These are phyloP conservation scores for Petrophora chlorosata DNA, from an alignment of 2,888 invertebrate genomes.

Conservation along the genomic window DNA sequence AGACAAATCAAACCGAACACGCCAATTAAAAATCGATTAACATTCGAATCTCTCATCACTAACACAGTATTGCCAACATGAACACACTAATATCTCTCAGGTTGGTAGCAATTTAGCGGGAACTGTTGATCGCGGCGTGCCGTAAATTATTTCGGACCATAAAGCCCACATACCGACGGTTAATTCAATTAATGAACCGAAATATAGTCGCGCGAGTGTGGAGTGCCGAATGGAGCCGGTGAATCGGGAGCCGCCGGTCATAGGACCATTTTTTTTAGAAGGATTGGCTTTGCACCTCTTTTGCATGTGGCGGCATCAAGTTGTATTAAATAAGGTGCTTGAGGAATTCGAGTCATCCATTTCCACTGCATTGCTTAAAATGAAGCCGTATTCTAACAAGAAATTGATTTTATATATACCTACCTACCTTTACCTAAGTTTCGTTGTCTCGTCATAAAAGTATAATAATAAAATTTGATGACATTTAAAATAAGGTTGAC, in stretches of 20 bases:
- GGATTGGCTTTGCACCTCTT: background rate
- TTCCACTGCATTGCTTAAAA: too few species aligned
- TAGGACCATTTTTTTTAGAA: background rate
- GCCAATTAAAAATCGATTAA: conserved; percentile 5
- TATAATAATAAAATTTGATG: too few species aligned
- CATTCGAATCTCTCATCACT: background rate
- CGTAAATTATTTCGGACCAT: conserved; percentile 54
- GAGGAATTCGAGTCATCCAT: too few species aligned
- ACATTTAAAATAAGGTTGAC: too few species aligned
- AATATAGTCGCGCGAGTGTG: conserved; percentile 22
- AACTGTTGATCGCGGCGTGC: conserved; percentile 46
- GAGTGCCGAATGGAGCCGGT: background rate
- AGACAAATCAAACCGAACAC: background rate
- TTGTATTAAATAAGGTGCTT: too few species aligned
- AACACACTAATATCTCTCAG: conserved; percentile 32
- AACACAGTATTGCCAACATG: conserved; percentile 29
- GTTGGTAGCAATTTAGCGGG: conserved; percentile 40
- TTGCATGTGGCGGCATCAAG: too few species aligned
- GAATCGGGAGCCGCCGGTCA: background rate
- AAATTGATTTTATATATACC: too few species aligned
- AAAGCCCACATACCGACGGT: conserved; percentile 40
- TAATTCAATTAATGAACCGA: conserved; percentile 43
- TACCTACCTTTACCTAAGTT: too few species aligned
- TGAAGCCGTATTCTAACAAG: too few species aligned
- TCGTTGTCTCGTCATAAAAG: too few species aligned